Evolutionary conservation across 2,888 invertebrate species (phyloP), one percentile per base, ranked within the genome.

Genomic region (Carpatolechia fugitivella): DNA sequence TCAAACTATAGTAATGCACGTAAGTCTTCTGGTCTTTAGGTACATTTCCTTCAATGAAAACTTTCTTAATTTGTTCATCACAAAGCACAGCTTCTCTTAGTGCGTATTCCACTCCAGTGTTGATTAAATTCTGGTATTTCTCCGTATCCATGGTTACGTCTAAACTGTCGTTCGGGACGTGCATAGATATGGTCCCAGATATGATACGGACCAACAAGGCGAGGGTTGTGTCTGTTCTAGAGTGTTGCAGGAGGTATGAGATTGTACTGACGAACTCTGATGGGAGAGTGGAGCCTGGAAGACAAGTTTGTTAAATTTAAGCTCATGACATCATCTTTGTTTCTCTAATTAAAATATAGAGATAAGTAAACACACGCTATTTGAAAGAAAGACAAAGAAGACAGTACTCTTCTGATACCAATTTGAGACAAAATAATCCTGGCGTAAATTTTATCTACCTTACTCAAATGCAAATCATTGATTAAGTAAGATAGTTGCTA

Each of bases 201-300:
- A 94, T 85, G 14, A 94, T 91, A 10, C 92, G 88, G 0, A 94
- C 91, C 13, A 94, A 68, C 0, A 94, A 82, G 0, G 92, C 93
- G 30, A 94, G 74, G 6, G 93, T 93, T 6, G 91, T 88, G 49
- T 91, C 89, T 16, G 86, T 90, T 49, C 91, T 85, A 0, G 93
- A 92, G 65, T 93, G 91, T 69, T 92, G 91, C 1, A 94, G 82
- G 10, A 94, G 74, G 66, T 88, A 92, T 54, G 92, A 91, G 5
- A 92, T 89, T 0, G 93, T 92, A 64, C 91, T 91, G 1, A 94
- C 90, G 52, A 94, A 87, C 58, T 93, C 91, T 0, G 93, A 91
- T 0, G 93, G 92, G 62, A 92, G 91, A 54, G 91, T 91, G 65
- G 92, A 91, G 60, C 93, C 93, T 85, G 85, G 7, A 70, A 8